phyloP scores from a whole-genome alignment of 1,140 invertebrate species.

The Parapsyche elsis region DNA sequence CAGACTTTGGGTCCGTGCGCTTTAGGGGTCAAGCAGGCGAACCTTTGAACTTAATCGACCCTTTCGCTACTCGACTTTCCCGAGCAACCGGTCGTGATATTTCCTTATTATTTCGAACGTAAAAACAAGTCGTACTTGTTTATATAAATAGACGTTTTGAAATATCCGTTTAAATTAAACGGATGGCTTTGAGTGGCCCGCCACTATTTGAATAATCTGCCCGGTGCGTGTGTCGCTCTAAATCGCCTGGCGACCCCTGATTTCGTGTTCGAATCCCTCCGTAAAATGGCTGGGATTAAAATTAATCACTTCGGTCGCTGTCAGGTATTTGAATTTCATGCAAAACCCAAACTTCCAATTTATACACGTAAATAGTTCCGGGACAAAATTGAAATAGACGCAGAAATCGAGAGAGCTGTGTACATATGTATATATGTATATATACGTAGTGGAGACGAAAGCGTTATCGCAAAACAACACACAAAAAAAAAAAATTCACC shows the following conservation, averaged over 20 bases:
- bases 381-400: not conserved
- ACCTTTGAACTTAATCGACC: conserved; percentile 45
- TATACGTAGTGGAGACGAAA: not conserved
- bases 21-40: conserved; percentile 7
- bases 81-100: not conserved
- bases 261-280: conserved; percentile 27
- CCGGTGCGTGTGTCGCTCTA: conserved; percentile 23
- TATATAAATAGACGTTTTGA: conserved; percentile 31
- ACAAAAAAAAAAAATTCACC: too few species aligned
- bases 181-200: conserved; percentile 47
- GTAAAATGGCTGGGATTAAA: conserved; percentile 50
- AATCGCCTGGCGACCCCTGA: conserved; percentile 14
- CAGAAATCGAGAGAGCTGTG: not conserved
- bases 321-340: conserved; percentile 41
- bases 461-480: too few species aligned
- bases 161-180: conserved; percentile 54
- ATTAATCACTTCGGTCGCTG: conserved; percentile 38
- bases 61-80: conserved; percentile 30
- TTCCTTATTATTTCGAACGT: not conserved
- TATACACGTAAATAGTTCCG: not conserved
- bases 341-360: not conserved
- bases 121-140: not conserved
- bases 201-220: conserved; percentile 44
- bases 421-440: too few species aligned
- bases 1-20: conserved; percentile 18